Conservation (phyloP, 2,113 vertebrate species). For the Guaruba guarouba region DNA sequence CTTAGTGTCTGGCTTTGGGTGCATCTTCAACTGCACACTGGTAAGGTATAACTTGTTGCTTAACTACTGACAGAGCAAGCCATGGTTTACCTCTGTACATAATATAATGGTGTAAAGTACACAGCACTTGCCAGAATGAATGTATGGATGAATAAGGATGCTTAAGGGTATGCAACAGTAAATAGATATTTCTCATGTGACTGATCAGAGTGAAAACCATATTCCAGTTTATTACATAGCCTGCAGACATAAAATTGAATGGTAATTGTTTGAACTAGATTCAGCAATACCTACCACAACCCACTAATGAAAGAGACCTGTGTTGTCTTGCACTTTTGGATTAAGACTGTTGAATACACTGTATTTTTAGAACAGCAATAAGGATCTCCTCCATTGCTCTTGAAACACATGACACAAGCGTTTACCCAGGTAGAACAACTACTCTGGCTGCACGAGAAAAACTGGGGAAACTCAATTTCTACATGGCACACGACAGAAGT, state of each 20-base stretch:
- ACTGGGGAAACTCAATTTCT: neutral
- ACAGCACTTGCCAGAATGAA: neutral
- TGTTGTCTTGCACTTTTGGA: constrained; percentile 83
- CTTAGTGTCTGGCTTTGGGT: neutral
- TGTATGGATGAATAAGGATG: constrained; percentile 13
- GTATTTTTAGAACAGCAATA: constrained; percentile 50
- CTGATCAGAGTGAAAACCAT: constrained; percentile 72
- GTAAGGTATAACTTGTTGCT: neutral
- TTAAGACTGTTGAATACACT: constrained; percentile 70
- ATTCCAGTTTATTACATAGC: constrained; percentile 75
- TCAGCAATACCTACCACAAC: constrained; percentile 80
- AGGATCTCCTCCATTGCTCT: neutral
- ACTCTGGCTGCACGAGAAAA: neutral
- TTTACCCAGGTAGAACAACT: neutral
- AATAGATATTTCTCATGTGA: constrained; percentile 66
- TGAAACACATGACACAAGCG: neutral
- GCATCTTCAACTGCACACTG: neutral
- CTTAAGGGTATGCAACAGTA: constrained; percentile 78
- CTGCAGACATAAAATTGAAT: constrained; percentile 76
- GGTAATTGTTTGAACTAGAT: constrained; percentile 82
- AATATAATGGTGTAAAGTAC: neutral
- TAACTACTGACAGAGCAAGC: neutral
- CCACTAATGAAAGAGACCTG: constrained; percentile 78
- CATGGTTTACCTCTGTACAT: neutral
- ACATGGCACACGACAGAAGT: neutral